Conservation (phyloP, 1,140 invertebrate genomes). For the Popillia japonica region DNA sequence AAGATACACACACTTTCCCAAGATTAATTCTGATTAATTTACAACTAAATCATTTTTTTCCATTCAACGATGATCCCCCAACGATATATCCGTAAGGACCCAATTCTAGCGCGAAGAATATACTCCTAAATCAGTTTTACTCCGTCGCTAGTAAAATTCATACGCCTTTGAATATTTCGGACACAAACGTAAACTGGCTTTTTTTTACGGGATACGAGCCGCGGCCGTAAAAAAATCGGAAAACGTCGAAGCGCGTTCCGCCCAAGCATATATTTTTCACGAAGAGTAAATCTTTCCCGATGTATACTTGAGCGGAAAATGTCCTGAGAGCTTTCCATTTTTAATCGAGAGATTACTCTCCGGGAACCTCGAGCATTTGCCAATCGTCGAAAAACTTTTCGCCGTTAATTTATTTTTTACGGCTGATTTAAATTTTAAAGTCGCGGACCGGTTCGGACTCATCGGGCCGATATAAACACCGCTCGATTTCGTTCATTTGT, state of each 20-base stretch:
- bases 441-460: neutral
- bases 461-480: neutral
- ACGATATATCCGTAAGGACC: neutral
- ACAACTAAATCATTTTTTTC: too few species aligned
- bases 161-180: constrained; percentile 4
- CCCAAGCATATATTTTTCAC: constrained; percentile 8
- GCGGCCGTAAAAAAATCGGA: neutral
- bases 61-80: too few species aligned
- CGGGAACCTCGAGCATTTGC: neutral
- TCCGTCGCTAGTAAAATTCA: constrained; percentile 7
- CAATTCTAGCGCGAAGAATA: neutral
- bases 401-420: constrained; percentile 15
- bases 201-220: neutral
- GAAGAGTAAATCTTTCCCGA: constrained; percentile 13
- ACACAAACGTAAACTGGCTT: neutral
- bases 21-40: too few species aligned
- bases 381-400: neutral
- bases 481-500: neutral
- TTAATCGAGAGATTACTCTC: constrained; percentile 6
- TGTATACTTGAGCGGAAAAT: constrained; percentile 15
- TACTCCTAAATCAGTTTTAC: neutral
- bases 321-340: constrained; percentile 17
- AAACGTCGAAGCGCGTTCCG: neutral
- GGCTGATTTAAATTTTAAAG: constrained; percentile 11
- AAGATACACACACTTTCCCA: neutral